Evolutionary conservation across 2,888 invertebrate genomes (phyloP).

Genomic region (Clunio marinus): DNA sequence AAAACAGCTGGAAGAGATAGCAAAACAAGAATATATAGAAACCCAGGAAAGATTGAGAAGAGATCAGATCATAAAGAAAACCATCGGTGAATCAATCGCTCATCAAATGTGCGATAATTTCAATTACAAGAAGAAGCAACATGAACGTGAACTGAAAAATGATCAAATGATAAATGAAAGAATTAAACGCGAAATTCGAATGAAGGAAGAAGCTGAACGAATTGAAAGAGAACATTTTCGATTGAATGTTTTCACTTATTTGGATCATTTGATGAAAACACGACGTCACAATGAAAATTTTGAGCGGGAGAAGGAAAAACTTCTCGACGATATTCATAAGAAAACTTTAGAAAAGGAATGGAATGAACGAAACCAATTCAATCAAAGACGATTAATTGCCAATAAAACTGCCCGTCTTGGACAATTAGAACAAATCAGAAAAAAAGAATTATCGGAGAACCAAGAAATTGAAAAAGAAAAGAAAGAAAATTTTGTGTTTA

Average conservation of each 20-base stretch:
- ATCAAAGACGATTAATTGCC: background rate
- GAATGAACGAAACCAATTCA: background rate
- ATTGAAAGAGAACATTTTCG: background rate
- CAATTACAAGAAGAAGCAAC: background rate
- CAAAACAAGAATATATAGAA: background rate
- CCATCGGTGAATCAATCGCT: background rate
- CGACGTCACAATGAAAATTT: conserved; percentile 7
- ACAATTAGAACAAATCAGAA: conserved; percentile 3
- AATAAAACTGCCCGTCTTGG: conserved; percentile 28
- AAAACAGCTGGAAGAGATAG: background rate
- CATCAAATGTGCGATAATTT: conserved; percentile 13
- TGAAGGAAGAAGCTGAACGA: background rate
- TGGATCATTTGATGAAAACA: conserved; percentile 3
- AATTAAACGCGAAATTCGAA: background rate
- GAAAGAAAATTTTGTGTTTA: conserved; percentile 6
- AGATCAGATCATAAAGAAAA: background rate
- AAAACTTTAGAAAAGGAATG: conserved; percentile 21
- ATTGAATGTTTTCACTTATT: background rate
- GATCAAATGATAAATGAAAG: conserved; percentile 16
- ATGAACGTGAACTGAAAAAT: conserved; percentile 6
- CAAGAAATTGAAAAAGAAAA: background rate
- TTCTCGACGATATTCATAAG: conserved; percentile 16
- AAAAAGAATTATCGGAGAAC: conserved; percentile 8
- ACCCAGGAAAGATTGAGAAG: background rate
- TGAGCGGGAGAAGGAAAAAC: conserved; percentile 28